phyloP scores from a whole-genome alignment of 2,113 vertebrate species.

The Salvelinus namaycush region DNA sequence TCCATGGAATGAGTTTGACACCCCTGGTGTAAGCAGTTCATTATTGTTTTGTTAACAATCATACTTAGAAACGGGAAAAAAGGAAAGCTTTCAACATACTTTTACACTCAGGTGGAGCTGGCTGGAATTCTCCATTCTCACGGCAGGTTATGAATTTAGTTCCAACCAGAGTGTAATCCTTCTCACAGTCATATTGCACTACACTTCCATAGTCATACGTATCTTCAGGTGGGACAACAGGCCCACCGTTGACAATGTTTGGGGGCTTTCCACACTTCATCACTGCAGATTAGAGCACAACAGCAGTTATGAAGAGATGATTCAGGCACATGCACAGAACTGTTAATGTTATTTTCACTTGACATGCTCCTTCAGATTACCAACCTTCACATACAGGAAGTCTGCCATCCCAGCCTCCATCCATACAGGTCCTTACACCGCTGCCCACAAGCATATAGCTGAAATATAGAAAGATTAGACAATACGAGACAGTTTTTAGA shows the following conservation, averaged over 20 bases:
- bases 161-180: slow-evolving; percentile 19
- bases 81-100: slow-evolving; percentile 17
- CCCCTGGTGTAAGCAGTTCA: background rate
- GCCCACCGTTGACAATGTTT: rapidly evolving
- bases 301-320: background rate
- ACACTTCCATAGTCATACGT: rapidly evolving
- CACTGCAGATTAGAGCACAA: slow-evolving; percentile 48
- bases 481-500: background rate
- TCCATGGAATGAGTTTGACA: too few species aligned
- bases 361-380: background rate
- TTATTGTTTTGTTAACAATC: background rate
- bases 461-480: background rate
- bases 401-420: slow-evolving; percentile 11
- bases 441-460: background rate
- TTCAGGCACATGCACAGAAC: background rate
- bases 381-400: slow-evolving; percentile 58
- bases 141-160: background rate
- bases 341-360: background rate
- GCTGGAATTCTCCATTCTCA: slow-evolving; percentile 4
- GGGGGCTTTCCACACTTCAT: slow-evolving; percentile 23
- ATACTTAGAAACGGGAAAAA: background rate
- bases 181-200: too few species aligned
- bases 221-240: rapidly evolving
- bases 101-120: slow-evolving; percentile 50
- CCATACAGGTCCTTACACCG: rapidly evolving